Base-by-base conservation (phyloP, 2,888 invertebrate species). In the Papilio elwesi region DNA sequence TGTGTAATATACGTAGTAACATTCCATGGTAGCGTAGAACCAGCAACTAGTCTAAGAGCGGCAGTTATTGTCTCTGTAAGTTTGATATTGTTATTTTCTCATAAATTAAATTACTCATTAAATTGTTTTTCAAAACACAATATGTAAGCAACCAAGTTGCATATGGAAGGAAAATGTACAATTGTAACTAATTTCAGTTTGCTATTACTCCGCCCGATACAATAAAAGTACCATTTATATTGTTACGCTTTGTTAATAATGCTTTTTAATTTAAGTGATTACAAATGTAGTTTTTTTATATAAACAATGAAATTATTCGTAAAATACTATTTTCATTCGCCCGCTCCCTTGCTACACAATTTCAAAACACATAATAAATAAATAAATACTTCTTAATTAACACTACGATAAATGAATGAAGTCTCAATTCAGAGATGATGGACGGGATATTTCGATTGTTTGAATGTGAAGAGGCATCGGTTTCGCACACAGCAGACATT, bases 31-130 rank as follows among this genome's bases (percentile, higher is more conserved):
- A 89, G 86, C 78, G 83, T 88, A 87, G 85, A 80, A 89, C 86
- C 89, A 86, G 83, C 85, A 87, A 82, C 92, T 93, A 93, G 93
- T 93, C 92, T 91, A 90, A 81, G 88, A 85, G 87, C 86, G 87
- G 85, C 79, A 81, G 77, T 70, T 74, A 75, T 80, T 81, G 79
- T 87, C 86, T 85, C 85, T 85, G 77, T 81, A 79, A 81, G 83
- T 83, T 84, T 79, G 78, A 81, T 78, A 80, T 79, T 74, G 79
- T 79, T 76, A 66, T 82, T 80, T 85, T 79, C 81, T 81, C 76
- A 74, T 75, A 74, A 73, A 64, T 75, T 74, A 74, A 77, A 59
- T 69, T 65, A 76, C 65, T 68, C 65, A 74, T 70, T 74, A 62
- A 76, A 76, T 68, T 78, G 82, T 82, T 77, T 82, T 77, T 82